Base-by-base conservation (phyloP, 2,888 invertebrate species). In the Tridacna crocea region DNA sequence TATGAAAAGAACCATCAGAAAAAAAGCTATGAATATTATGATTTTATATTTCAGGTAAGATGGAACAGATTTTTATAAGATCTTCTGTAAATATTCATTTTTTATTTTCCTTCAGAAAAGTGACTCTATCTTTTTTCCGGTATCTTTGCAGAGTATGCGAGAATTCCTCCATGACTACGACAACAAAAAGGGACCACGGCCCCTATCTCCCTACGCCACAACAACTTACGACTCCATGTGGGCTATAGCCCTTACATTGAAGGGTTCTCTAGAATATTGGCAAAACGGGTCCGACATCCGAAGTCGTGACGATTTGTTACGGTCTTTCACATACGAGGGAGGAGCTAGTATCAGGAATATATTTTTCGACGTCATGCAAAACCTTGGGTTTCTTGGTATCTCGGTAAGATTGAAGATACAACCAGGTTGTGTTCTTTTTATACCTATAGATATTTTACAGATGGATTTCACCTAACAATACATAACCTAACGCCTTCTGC, bases 191-290 rank as follows among this genome's bases (percentile, higher is more conserved):
- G 90, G 91, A 11, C 85, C 91, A 11, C 86, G 87, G 8, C 93
- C 94, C 0, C 87, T 93, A 76, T 94, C 94, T 72, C 92, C 93
- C 10, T 97, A 96, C 94, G 97, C 97, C 0, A 96, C 97, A 0
- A 97, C 97, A 92, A 96, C 97, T 0, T 98, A 98, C 93, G 98
- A 98, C 93, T 98, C 98, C 0, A 96, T 98, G 0, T 98, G 98
- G 98, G 96, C 98, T 0, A 97, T 98, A 90, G 98, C 98, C 0
- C 93, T 97, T 36, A 96, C 97, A 0, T 94, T 98, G 75, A 95
- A 96, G 81, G 96, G 96, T 80, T 96, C 96, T 0, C 96, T 97
- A 91, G 95, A 83, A 24, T 48, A 24, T 24, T 75, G 77, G 48
- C 65, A 66, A 51, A 70, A 70, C 51, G 70, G 47, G 10, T 58